Base-by-base conservation (phyloP, 2,888 invertebrate species). In the Tenodera sinensis region DNA sequence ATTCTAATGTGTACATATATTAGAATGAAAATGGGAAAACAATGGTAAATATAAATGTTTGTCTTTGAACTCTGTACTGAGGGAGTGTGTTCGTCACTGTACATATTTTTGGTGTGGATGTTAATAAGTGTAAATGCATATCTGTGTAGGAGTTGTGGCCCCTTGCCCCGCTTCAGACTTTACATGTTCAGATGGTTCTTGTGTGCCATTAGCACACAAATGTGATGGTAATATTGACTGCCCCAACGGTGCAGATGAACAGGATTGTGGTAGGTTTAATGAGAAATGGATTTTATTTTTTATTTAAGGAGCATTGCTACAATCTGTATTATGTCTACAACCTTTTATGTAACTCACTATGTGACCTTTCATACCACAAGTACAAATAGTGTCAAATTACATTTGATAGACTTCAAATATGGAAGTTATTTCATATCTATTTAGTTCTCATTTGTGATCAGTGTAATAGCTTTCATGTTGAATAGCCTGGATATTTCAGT, bases 231-330 rank as follows among this genome's bases (percentile, higher is more conserved):
- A 91, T 6, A 89, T 91, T 14, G 95, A 97, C 90, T 97, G 96
- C 91, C 92, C 93, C 25, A 97, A 97, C 91, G 94, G 94, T 27
- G 94, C 95, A 3, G 97, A 97, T 91, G 97, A 97, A 92, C 92
- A 93, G 6, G 94, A 94, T 91, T 97, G 97, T 92, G 89, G 89
- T 89, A 89, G 27, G 90, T 88, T 89, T 54, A 14, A 6, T 85
- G 34, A 28, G 25, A 71, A 71, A 25, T 8, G 8, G 6, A 71
- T 71, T 71, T 71, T 71, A 20, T 2, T 71, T 54, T 71, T 71
- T 42, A 42, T 42, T 42, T 34, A 1, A 42, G 42, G 42, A 42
- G 42, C 42, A 42, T 42, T 42, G 12, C 6, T 42, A 12, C 42
- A 42, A 42, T 42, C 9, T 42, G 12, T 42, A 12, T 42, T 42